A percentile compares a stretch with the other conserved stretches of the same genome.
These are phyloP conservation scores for Drosophila anomalata DNA, from an alignment of 2,888 invertebrate genomes.

Conservation along the genomic window DNA sequence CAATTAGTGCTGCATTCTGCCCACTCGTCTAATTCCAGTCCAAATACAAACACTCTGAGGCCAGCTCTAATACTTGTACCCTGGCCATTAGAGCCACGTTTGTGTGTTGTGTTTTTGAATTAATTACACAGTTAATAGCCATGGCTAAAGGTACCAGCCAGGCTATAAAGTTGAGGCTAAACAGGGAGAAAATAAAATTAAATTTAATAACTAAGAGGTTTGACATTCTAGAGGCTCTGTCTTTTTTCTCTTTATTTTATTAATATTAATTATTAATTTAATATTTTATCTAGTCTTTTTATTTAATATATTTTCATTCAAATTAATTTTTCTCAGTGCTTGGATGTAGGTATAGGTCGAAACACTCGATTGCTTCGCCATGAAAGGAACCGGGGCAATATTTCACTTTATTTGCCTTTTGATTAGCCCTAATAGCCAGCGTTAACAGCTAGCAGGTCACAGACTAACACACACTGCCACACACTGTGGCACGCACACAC, in stretches of 20 bases:
- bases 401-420: constrained; percentile 74
- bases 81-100: constrained; percentile 17
- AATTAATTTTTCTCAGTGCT: neutral
- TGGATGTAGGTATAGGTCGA: constrained; percentile 15
- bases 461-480: constrained; percentile 10
- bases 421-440: constrained; percentile 72
- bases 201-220: neutral
- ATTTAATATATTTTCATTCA: neutral
- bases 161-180: constrained; percentile 7
- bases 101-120: constrained; percentile 61
- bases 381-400: constrained; percentile 38
- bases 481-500: constrained; percentile 2
- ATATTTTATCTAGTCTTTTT: too few relatives aligned
- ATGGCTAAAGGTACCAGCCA: constrained; percentile 23
- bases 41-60: neutral
- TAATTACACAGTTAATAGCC: constrained; percentile 72
- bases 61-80: constrained; percentile 21
- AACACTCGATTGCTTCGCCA: constrained; percentile 33
- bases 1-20: constrained; percentile 61
- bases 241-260: neutral
- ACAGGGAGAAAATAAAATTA: neutral
- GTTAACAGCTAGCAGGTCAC: constrained; percentile 44
- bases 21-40: constrained; percentile 16
- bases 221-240: neutral
- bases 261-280: neutral